phyloP scores from a whole-genome alignment of 2,113 vertebrate genomes.

The Penelope pileata region DNA sequence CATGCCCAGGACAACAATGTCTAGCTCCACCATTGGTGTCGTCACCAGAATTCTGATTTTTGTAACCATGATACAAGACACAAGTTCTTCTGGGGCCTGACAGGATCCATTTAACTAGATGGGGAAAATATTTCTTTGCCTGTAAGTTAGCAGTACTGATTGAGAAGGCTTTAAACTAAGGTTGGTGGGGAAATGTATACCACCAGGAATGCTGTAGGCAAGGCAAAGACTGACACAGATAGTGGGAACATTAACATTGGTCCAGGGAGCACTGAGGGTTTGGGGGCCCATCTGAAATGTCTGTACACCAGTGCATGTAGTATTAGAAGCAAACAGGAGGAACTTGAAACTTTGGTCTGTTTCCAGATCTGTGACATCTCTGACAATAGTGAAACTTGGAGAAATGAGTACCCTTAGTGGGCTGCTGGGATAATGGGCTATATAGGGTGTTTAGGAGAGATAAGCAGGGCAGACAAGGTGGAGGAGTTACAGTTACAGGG shows the following conservation, averaged over 20 bases:
- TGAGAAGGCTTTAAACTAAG: too few relatives aligned
- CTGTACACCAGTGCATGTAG: background rate
- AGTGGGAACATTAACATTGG: background rate
- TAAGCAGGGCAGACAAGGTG: background rate
- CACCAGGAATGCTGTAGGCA: background rate
- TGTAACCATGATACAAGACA: background rate
- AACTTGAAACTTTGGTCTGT: background rate
- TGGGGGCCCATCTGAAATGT: background rate
- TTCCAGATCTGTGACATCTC: background rate
- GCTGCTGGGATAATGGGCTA: background rate
- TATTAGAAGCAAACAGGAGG: background rate
- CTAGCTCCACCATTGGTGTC: background rate
- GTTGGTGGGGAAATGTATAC: too few relatives aligned
- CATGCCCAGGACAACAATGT: background rate
- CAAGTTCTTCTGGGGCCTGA: too few relatives aligned
- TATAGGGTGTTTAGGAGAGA: background rate
- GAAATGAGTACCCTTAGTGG: background rate
- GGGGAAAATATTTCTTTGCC: too few relatives aligned
- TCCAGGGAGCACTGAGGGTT: background rate
- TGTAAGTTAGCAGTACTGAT: too few relatives aligned
- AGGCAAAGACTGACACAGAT: background rate
- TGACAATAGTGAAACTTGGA: background rate
- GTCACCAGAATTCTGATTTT: background rate
- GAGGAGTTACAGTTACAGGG: background rate
- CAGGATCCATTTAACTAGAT: too few relatives aligned